Conservation (phyloP, 2,113 vertebrate species). For the Ciconia boyciana region DNA sequence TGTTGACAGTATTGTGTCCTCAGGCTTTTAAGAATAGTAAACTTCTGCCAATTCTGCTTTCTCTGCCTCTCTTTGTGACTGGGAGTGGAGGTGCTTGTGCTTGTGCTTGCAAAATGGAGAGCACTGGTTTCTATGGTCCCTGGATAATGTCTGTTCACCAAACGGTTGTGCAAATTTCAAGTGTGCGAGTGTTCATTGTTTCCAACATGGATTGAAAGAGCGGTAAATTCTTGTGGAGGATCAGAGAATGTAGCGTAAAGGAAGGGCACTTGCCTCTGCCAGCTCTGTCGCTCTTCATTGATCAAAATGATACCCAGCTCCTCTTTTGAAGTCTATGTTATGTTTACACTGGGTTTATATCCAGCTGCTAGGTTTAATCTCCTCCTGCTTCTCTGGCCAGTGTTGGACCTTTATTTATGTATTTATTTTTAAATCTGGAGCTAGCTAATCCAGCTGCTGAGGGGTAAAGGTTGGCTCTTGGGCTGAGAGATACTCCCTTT, state of each 20-base stretch:
- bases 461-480: not conserved
- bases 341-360: not conserved
- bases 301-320: not conserved
- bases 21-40: not conserved
- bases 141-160: not conserved
- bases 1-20: not conserved
- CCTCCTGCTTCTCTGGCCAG: not conserved
- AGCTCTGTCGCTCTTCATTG: not conserved
- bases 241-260: not conserved
- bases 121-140: fast-evolving
- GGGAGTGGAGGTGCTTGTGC: not conserved
- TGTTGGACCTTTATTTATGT: not conserved
- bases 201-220: not conserved
- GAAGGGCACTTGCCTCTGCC: not conserved
- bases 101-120: not conserved
- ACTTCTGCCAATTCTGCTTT: not conserved
- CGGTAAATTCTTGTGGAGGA: not conserved
- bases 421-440: not conserved
- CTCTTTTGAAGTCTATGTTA: not conserved
- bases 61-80: not conserved
- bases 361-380: not conserved
- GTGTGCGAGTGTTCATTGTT: not conserved
- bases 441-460: not conserved
- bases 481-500: not conserved
- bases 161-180: not conserved